Base-by-base conservation (phyloP, 1,140 invertebrate species). In the Caerostris extrusa region DNA sequence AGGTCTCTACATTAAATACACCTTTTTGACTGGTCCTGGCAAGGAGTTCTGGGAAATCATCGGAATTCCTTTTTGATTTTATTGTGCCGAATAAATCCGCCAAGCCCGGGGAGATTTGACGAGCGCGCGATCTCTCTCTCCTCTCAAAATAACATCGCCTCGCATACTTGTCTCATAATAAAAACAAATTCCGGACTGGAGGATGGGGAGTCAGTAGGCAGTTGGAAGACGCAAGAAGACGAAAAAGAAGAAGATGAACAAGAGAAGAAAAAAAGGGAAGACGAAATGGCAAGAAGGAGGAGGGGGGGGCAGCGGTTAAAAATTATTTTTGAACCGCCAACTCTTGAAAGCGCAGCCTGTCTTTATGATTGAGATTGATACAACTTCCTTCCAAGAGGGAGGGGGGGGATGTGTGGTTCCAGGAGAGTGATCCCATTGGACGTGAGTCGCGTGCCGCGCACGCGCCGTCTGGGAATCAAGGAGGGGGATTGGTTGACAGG, bases 361-460 rank as follows among this genome's bases (percentile, higher is more conserved):
- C 90, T 92, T 92, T 92, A 92, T 92, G 90, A 92, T 92, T 81
- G 77, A 92, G 90, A 92, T 92, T 92, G 81, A 92, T 92, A 91
- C 90, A 55, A 82, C 60, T 12, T 60, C 56, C 57, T n/a, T 58
- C 57, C 19, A n/a, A n/a, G 7, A 34, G 83, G 56, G 56, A 60
- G 50, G 55, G 83, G 82, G 55, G 82, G 82, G 77, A 81, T 19
- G 60, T n/a, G 53, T 57, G 89, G 69, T 69, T 55, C 61, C 34
- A 58, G 17, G 50, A 61, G 71, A 55, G 58, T 58, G 12, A 34
- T 92, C 50, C 81, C 50, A 92, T 92, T 92, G 90, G 90, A 56
- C 17, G 82, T 61, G 53, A 61, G 57, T 19, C 60, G 60, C 81
- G 77, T 19, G n/a, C 34, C 90, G 90, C 89, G 71, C 89, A 71